Conservation (phyloP, 2,113 vertebrate genomes). For the Rhadina sibilatrix region DNA sequence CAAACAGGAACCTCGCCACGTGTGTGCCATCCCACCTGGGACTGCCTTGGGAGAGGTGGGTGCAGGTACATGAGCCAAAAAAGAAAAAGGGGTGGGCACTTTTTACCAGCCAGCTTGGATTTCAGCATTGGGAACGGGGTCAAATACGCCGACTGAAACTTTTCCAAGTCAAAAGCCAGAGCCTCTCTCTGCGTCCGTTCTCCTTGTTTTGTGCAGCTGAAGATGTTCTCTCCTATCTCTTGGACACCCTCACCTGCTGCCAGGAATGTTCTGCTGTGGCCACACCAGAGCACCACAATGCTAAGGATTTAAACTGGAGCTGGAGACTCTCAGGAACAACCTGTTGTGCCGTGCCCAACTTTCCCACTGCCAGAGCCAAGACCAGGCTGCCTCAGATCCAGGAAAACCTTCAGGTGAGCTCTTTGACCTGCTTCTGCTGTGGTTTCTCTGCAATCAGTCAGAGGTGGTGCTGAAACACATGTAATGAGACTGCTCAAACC, state of each 20-base stretch:
- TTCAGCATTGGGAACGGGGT: background rate
- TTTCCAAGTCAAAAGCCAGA: background rate
- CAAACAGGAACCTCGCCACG: background rate
- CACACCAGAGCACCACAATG: accelerated
- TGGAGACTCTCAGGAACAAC: background rate
- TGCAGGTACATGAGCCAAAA: background rate
- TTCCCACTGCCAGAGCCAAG: background rate
- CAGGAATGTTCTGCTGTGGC: background rate
- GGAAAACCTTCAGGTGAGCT: background rate
- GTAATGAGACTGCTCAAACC: background rate
- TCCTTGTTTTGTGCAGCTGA: background rate
- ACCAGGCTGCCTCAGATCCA: background rate
- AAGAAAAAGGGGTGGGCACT: background rate
- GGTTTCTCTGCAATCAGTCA: background rate
- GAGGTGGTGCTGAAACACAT: background rate
- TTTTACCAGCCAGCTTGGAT: background rate
- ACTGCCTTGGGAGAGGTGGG: background rate
- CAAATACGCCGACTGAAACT: accelerated
- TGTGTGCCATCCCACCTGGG: background rate
- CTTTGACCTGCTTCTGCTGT: background rate
- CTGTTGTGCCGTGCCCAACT: background rate
- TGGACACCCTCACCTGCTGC: background rate
- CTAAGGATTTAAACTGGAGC: background rate
- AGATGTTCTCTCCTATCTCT: background rate
- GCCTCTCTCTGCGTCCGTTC: background rate